Evolutionary conservation across 2,797 vertebrate species (phyloP).

Genomic region (Neomorphus geoffroyi): DNA sequence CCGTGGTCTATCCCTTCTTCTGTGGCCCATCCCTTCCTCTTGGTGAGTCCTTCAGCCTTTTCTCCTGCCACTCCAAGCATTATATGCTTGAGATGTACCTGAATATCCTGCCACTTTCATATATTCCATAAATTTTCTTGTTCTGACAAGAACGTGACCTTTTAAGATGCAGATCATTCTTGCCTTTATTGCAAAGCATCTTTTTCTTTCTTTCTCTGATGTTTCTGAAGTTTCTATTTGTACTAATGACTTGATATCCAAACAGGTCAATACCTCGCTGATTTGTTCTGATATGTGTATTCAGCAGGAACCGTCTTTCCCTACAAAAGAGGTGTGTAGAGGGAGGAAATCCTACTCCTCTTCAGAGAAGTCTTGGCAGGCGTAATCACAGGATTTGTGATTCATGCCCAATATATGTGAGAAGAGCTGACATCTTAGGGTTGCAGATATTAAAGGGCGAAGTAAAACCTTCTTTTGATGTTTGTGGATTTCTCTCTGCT

Average conservation of each 20-base stretch:
- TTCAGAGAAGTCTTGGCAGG: conserved; percentile 22
- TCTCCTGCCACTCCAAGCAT: neutral
- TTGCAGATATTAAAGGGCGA: conserved; percentile 15
- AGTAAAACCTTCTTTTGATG: conserved; percentile 30
- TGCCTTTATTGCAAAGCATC: conserved; percentile 29
- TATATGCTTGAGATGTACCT: neutral
- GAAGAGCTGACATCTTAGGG: conserved; percentile 27
- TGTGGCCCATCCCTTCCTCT: neutral
- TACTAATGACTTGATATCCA: conserved; percentile 43
- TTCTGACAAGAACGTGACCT: conserved; percentile 12
- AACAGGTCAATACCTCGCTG: conserved; percentile 47
- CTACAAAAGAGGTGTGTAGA: neutral
- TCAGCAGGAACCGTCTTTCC: conserved; percentile 13
- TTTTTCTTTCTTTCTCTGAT: neutral
- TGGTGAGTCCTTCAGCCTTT: neutral
- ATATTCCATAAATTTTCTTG: conserved; percentile 16
- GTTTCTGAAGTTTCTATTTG: conserved; percentile 39
- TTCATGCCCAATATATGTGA: conserved; percentile 26
- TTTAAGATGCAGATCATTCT: neutral
- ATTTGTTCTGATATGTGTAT: conserved; percentile 22
- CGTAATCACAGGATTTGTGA: conserved; percentile 52
- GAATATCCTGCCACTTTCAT: neutral
- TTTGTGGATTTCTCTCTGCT: conserved; percentile 14
- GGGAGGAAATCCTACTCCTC: neutral
- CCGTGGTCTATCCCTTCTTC: too few relatives aligned